Percentiles rank a stretch among this genome's conserved stretches.
phyloP scores from a whole-genome alignment of 2,888 invertebrate genomes.

The Microplitis manilae region DNA sequence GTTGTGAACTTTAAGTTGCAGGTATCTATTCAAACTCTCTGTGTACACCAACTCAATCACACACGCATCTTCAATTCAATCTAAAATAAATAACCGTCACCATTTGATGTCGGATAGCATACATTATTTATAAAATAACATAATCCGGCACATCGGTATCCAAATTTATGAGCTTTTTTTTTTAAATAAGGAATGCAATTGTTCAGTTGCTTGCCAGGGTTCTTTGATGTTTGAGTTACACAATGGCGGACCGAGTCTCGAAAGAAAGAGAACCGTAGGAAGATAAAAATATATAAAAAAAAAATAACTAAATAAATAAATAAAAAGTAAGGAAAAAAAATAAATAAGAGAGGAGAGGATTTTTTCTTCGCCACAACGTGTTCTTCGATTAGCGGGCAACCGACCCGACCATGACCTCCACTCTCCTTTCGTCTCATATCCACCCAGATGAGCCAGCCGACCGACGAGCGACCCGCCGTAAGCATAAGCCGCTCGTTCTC shows the following conservation, averaged over 20 bases:
- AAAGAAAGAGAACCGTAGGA: background rate
- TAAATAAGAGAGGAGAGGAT: slow-evolving; percentile 41
- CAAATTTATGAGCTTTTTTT: background rate
- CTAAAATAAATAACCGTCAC: background rate
- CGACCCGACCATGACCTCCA: slow-evolving; percentile 71
- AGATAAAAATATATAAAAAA: background rate
- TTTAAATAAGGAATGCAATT: slow-evolving; percentile 9
- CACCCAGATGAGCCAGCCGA: background rate
- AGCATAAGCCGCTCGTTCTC: slow-evolving; percentile 39
- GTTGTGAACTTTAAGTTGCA: background rate
- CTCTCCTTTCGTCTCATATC: slow-evolving; percentile 50
- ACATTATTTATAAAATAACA: background rate
- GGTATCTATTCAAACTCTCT: background rate
- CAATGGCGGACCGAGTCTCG: slow-evolving; percentile 33
- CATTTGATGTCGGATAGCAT: background rate
- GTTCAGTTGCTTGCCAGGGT: slow-evolving; percentile 5
- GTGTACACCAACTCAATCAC: background rate
- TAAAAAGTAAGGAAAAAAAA: background rate
- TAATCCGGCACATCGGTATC: background rate
- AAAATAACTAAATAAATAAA: background rate
- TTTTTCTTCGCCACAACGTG: slow-evolving; percentile 60
- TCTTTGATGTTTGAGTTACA: slow-evolving; percentile 42
- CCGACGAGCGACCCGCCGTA: slow-evolving; percentile 8
- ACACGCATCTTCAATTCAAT: background rate
- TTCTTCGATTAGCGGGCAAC: slow-evolving; percentile 71